Evolutionary conservation across 35 echinoderm and acorn worm genomes (phyloP).

Genomic region (Anneissia japonica): DNA sequence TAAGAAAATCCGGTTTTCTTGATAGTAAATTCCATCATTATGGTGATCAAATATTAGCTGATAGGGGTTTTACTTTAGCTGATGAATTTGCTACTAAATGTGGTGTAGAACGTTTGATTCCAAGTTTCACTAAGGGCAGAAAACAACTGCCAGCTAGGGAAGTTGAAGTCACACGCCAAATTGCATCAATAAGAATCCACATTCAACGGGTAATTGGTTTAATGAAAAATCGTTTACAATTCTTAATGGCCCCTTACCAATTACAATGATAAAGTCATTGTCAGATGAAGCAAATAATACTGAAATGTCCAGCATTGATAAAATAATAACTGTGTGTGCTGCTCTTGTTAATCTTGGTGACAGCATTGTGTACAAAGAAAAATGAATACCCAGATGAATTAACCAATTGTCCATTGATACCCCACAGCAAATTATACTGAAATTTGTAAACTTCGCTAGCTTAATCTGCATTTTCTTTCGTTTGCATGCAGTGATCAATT

Average conservation of each 20-base stretch:
- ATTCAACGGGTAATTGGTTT: slow-evolving; percentile 35
- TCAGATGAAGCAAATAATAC: slow-evolving; percentile 20
- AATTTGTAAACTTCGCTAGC: too few species aligned
- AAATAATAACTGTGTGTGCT: slow-evolving; percentile 32
- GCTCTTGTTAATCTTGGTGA: slow-evolving; percentile 24
- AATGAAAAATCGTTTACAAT: slow-evolving; percentile 40
- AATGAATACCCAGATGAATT: too few species aligned
- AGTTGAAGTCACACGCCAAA: slow-evolving; percentile 19
- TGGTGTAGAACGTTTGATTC: neutral
- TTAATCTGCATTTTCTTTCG: too few species aligned
- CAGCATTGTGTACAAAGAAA: slow-evolving; percentile 34
- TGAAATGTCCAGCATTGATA: slow-evolving; percentile 24
- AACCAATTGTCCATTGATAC: too few species aligned
- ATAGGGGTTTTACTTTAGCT: slow-evolving; percentile 24
- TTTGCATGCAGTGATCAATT: too few species aligned
- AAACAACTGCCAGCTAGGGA: slow-evolving; percentile 6
- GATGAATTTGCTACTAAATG: slow-evolving; percentile 40
- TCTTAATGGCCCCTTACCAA: slow-evolving; percentile 16
- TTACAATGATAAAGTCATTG: slow-evolving; percentile 21
- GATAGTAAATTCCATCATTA: slow-evolving; percentile 3
- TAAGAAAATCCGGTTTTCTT: slow-evolving; percentile 16
- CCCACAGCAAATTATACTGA: too few species aligned
- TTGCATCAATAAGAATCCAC: slow-evolving; percentile 31
- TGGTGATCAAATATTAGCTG: slow-evolving; percentile 42
- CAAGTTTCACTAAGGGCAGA: slow-evolving; percentile 17